A percentile compares a stretch with the other conserved stretches of the same genome.
Conservation (phyloP, 1,140 invertebrate genomes). For the Oncopeltus fasciatus region DNA sequence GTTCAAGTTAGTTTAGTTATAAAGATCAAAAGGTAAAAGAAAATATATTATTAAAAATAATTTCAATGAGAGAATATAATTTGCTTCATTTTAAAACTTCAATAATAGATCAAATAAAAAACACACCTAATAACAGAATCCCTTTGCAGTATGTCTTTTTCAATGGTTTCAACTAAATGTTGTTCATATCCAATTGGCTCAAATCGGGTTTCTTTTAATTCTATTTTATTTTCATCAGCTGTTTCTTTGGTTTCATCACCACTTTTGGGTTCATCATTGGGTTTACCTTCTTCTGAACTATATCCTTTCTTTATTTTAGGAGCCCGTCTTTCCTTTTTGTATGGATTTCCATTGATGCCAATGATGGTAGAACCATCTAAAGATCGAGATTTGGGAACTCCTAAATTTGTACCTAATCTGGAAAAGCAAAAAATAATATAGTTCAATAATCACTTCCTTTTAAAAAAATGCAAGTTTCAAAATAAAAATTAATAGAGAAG, state of each 20-base stretch:
- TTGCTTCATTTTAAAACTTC: too few relatives aligned
- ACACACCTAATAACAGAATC: conserved; percentile 40
- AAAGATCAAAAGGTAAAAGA: too few relatives aligned
- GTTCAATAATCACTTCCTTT: too few relatives aligned
- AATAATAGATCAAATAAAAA: too few relatives aligned
- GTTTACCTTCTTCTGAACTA: conserved; percentile 15
- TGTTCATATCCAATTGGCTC: conserved; percentile 57
- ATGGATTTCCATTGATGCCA: not conserved
- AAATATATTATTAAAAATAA: not conserved
- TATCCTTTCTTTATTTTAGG: conserved; percentile 15
- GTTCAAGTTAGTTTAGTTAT: too few relatives aligned
- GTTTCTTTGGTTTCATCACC: conserved; percentile 8
- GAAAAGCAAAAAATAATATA: not conserved
- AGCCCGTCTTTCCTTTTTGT: not conserved
- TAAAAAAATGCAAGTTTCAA: too few relatives aligned
- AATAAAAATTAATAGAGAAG: too few relatives aligned
- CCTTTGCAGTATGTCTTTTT: conserved; percentile 46
- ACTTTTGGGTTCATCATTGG: conserved; percentile 13
- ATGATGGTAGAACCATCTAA: not conserved
- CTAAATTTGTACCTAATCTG: not conserved
- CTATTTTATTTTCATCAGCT: not conserved
- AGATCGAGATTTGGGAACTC: not conserved
- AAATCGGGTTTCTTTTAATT: conserved; percentile 34
- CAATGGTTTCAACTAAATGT: conserved; percentile 61
- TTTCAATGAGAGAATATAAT: not conserved